phyloP scores from a whole-genome alignment of 2,888 invertebrate species.

The Mantis religiosa region DNA sequence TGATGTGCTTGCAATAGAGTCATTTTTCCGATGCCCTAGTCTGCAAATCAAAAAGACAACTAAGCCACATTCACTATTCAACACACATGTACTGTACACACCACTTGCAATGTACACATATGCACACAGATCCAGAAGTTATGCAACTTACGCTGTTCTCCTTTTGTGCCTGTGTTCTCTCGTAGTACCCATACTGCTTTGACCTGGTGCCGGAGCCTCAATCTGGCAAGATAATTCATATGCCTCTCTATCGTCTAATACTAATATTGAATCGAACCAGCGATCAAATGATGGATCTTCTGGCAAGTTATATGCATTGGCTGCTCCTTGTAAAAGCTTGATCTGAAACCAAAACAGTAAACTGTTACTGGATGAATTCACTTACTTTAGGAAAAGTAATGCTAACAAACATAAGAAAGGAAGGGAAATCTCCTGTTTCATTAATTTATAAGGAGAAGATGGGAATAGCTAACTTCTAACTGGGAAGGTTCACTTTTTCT shows the following conservation, averaged over 20 bases:
- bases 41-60: conserved; percentile 31
- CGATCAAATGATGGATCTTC: conserved; percentile 85
- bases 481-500: too few species aligned
- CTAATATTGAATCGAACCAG: conserved; percentile 91
- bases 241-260: conserved; percentile 89
- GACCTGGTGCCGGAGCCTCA: conserved; percentile 58
- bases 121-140: neutral
- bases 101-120: too few species aligned
- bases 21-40: conserved; percentile 80
- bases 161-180: conserved; percentile 34
- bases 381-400: too few species aligned
- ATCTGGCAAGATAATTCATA: conserved; percentile 86
- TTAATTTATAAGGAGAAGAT: neutral
- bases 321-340: conserved; percentile 90
- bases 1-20: conserved; percentile 85
- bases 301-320: conserved; percentile 87
- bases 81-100: too few species aligned
- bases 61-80: too few species aligned
- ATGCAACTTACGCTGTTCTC: conserved; percentile 34
- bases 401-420: neutral
- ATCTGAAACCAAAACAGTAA: conserved; percentile 54
- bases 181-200: conserved; percentile 23
- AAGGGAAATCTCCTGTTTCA: neutral
- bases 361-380: neutral
- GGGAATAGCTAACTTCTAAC: too few species aligned